phyloP scores from a whole-genome alignment of 2,113 vertebrate genomes.

The Oryzias javanicus region DNA sequence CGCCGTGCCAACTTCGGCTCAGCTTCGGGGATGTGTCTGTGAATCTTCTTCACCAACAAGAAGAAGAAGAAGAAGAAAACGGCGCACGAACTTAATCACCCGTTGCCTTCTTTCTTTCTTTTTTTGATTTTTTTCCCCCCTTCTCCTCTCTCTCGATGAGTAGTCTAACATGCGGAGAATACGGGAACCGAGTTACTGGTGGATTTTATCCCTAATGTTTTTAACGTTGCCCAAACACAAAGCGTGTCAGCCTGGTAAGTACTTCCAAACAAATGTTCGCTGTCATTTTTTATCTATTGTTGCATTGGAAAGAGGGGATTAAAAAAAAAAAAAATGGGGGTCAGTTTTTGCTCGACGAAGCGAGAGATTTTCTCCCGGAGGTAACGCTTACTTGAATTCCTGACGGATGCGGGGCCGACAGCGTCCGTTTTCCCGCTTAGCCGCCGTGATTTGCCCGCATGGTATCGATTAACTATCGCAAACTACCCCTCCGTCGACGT shows the following conservation, averaged over 20 bases:
- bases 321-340: not conserved
- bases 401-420: slow-evolving; percentile 39
- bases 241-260: slow-evolving; percentile 93
- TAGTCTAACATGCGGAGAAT: slow-evolving; percentile 95
- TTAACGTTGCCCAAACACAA: slow-evolving; percentile 87
- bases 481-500: slow-evolving; percentile 26
- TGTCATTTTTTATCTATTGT: slow-evolving; percentile 9
- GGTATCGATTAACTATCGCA: slow-evolving; percentile 58
- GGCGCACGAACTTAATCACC: slow-evolving; percentile 76
- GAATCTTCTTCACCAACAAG: slow-evolving; percentile 22
- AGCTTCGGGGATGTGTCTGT: slow-evolving; percentile 40
- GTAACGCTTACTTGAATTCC: not conserved
- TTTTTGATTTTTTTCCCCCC: slow-evolving; percentile 32
- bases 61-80: slow-evolving; percentile 34
- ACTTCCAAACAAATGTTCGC: slow-evolving; percentile 28
- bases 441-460: slow-evolving; percentile 40
- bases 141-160: slow-evolving; percentile 84
- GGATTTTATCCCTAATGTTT: slow-evolving; percentile 92
- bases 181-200: slow-evolving; percentile 90
- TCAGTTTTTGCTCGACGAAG: slow-evolving; percentile 22
- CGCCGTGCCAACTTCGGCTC: slow-evolving; percentile 56
- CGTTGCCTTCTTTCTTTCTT: slow-evolving; percentile 60
- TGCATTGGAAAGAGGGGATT: not conserved
- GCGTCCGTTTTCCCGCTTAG: slow-evolving; percentile 16
- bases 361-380: not conserved